Evolutionary conservation across 2,888 invertebrate genomes (phyloP), one percentile per base, ranked within the genome.

Genomic region (Rosalia funebris): DNA sequence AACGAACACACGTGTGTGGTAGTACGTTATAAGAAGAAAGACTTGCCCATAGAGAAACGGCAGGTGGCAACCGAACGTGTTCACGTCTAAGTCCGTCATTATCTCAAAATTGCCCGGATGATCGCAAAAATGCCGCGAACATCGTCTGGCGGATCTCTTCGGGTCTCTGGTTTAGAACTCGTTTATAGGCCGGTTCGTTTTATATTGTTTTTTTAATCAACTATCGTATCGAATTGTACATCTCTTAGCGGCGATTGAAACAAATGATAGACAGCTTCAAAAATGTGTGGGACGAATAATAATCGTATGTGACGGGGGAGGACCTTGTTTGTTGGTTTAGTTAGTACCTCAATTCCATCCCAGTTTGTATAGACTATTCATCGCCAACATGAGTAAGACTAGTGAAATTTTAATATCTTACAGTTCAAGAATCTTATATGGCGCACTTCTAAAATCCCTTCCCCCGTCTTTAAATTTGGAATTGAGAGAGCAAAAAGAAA

Each of bases 11-110:
- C 47, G 34, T 34, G 47, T 47, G 47, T 47, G 47, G 47, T 20
- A 39, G 39, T 50, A 37, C 20, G 20, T 31, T 39, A 39, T n/a
- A 50, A 50, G 50, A 50, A 36, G 20, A n/a, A n/a, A 25, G 20
- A 20, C 39, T 7, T 48, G 47, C 17, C 17, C 50, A 39, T 50
- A 50, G 50, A 58, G 57, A 31, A 60, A 50, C 66, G 70, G 68
- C 73, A 73, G 73, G 70, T 73, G 73, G 73, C 67, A 68, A 69
- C 67, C 71, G 71, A 57, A 60, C 56, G 61, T 57, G 65, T 62
- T 58, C 61, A 59, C 58, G 58, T 63, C 65, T 56, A 63, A 66
- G 60, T 60, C 64, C 69, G 59, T 73, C 68, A 71, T 71, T 72
- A 71, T 69, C 66, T 68, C 57, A 58, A 69, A 70, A 71, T 70